Conservation (phyloP, 2,888 invertebrate species). For the Dione juno region DNA sequence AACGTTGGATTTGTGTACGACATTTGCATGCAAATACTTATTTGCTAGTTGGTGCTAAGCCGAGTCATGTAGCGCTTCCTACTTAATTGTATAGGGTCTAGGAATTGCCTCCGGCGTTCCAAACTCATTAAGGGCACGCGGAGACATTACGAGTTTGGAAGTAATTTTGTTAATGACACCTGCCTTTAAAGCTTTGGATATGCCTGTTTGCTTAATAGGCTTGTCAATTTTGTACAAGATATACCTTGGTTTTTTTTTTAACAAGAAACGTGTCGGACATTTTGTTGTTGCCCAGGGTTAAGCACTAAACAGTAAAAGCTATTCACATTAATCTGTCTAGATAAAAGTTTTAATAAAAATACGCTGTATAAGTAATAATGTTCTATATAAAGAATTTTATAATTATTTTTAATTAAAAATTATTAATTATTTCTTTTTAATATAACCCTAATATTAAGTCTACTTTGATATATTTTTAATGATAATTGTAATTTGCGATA, state of each 20-base stretch:
- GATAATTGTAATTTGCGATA: too few species aligned
- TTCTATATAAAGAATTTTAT: too few species aligned
- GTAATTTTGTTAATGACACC: conserved; percentile 28
- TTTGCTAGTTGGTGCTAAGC: conserved; percentile 27
- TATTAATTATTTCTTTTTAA: too few species aligned
- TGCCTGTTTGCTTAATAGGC: background rate
- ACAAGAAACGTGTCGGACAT: too few species aligned
- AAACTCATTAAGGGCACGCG: conserved; percentile 29
- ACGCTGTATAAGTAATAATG: background rate
- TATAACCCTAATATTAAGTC: too few species aligned
- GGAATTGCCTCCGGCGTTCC: conserved; percentile 22
- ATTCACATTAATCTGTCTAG: background rate
- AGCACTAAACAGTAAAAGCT: background rate
- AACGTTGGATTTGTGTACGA: conserved; percentile 18
- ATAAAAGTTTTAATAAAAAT: background rate
- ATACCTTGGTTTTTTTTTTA: too few species aligned
- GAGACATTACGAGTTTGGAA: conserved; percentile 27
- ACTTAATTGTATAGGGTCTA: conserved; percentile 29
- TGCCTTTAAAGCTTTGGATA: conserved; percentile 11
- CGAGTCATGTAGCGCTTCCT: conserved; percentile 21
- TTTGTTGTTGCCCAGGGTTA: too few species aligned
- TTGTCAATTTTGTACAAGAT: background rate
- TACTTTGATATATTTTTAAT: too few species aligned
- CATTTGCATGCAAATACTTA: conserved; percentile 35
- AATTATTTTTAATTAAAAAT: too few species aligned